Evolutionary conservation across 2,888 invertebrate genomes (phyloP), one percentile per base, ranked within the genome.

Genomic region (Neria commutata): DNA sequence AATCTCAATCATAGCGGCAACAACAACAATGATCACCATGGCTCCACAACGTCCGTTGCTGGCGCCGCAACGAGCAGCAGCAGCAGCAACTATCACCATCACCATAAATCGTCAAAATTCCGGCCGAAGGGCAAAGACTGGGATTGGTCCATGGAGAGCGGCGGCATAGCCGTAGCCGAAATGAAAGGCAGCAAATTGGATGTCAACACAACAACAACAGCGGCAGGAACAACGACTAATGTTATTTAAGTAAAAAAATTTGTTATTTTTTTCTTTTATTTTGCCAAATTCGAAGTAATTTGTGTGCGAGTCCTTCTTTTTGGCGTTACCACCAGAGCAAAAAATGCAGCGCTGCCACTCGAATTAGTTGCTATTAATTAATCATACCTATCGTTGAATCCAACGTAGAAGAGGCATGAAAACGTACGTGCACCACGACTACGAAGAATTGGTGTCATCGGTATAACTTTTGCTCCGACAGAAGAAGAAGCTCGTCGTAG

Each of bases 61-160:
- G 6, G 3, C 2, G 17, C 42, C 2, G 17, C 42, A 4, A 19
- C 42, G 4, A 58, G n/a, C 54, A 55, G 29, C 69, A 66, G 29
- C 67, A 68, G 10, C 45, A 52, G 45, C 33, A 60, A 63, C 11
- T 61, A 62, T 29, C 68, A 73, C 58, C 72, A 75, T 79, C 86
- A 83, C 72, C 85, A 84, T 64, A 85, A 86, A 69, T 86, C 87
- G 60, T 82, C 82, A 10, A 89, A 88, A 76, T 89, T 89, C 81
- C 84, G 88, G 63, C 89, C 89, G 3, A 89, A 89, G 73, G 89
- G 89, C 59, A 89, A 89, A 76, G 88, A 89, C 72, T 89, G 89
- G 88, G 87, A 88, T 75, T 89, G 89, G 89, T 79, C 81, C 6
- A 65, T 76, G 67, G 82, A 81, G 57, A 79, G 77, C 58, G 70